phyloP scores from a whole-genome alignment of 2,888 invertebrate species.

The Pemphredon lugubris region DNA sequence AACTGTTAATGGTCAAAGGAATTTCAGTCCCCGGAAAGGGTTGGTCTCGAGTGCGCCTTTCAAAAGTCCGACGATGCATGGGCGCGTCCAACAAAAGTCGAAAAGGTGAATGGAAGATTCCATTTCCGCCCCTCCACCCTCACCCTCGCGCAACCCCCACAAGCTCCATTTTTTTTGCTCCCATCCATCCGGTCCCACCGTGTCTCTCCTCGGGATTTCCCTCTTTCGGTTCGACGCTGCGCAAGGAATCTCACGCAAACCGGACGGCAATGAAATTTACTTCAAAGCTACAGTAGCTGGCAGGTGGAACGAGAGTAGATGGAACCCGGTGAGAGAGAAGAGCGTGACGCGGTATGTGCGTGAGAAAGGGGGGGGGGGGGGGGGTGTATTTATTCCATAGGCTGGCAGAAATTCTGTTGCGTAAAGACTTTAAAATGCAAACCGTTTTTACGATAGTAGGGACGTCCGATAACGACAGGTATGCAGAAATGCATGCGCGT shows the following conservation, averaged over 20 bases:
- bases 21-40: conserved; percentile 19
- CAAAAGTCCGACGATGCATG: conserved; percentile 36
- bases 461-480: too few species aligned
- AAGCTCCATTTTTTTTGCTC: conserved; percentile 15
- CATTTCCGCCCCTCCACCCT: background rate
- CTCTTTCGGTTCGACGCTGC: conserved; percentile 30
- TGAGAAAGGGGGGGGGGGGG: conserved; percentile 7
- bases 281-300: conserved; percentile 44
- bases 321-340: background rate
- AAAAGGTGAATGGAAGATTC: conserved; percentile 39
- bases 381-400: too few species aligned
- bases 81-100: conserved; percentile 44
- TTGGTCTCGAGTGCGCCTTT: conserved; percentile 40
- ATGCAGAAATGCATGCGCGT: too few species aligned
- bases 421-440: too few species aligned
- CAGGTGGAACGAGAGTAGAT: background rate
- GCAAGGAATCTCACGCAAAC: conserved; percentile 44
- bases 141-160: too few species aligned
- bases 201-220: conserved; percentile 28
- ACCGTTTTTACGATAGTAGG: too few species aligned
- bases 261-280: conserved; percentile 53
- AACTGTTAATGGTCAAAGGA: conserved; percentile 36
- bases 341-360: background rate
- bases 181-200: conserved; percentile 34
- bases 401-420: too few species aligned